A percentile compares a stretch with the other conserved stretches of the same genome.
These are phyloP conservation scores for Metridium senile DNA, from an alignment of 92 coral and sea anemone species.

Conservation along the genomic window DNA sequence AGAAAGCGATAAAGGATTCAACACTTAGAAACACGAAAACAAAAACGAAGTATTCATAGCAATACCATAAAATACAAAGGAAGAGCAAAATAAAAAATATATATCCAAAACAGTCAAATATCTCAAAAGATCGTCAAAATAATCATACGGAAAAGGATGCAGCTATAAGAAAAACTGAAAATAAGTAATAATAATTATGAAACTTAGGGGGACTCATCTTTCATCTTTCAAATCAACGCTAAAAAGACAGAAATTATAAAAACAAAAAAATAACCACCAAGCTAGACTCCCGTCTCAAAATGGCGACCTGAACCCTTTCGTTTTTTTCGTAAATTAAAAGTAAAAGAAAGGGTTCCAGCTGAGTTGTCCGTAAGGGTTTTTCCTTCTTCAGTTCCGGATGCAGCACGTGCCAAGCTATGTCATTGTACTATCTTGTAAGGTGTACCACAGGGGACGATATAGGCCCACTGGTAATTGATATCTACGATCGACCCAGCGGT, in stretches of 20 bases:
- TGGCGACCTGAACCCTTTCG: background rate
- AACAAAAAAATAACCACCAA: background rate
- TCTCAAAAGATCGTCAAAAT: too few species aligned
- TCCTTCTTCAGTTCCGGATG: background rate
- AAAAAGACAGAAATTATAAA: background rate
- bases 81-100: too few species aligned
- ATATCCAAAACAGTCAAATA: too few species aligned
- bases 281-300: background rate
- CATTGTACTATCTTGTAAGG: slow-evolving; percentile 6
- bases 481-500: slow-evolving; percentile 59
- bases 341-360: background rate
- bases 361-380: background rate
- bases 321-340: background rate
- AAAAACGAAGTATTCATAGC: too few species aligned
- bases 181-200: too few species aligned
- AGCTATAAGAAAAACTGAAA: too few species aligned
- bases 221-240: too few species aligned
- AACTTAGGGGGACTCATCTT: too few species aligned
- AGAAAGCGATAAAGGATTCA: too few species aligned
- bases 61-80: too few species aligned
- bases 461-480: slow-evolving; percentile 65
- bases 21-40: too few species aligned
- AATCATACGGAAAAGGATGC: too few species aligned
- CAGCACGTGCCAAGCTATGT: background rate
- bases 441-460: slow-evolving; percentile 29